phyloP scores from a whole-genome alignment of 2,797 vertebrate species.

The Clamator glandarius region DNA sequence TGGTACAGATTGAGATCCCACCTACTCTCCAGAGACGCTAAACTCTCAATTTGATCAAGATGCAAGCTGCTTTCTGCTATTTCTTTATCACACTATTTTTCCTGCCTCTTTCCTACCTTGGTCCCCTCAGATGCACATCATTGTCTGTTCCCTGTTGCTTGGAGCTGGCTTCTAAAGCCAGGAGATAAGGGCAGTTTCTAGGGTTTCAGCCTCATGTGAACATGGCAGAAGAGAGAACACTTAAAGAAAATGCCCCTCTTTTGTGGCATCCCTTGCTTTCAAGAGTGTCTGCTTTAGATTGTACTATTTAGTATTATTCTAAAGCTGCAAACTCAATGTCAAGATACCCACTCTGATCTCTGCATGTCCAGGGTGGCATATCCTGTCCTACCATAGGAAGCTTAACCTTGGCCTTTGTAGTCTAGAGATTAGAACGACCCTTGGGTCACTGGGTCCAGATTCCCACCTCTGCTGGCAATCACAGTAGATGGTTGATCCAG shows the following conservation, averaged over 20 bases:
- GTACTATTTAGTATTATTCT: not conserved
- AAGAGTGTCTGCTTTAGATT: not conserved
- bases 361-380: not conserved
- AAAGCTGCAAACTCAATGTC: not conserved
- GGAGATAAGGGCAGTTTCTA: not conserved
- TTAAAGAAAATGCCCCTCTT: not conserved
- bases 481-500: rapidly evolving
- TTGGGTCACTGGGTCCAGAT: not conserved
- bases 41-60: not conserved
- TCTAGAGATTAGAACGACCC: not conserved
- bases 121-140: not conserved
- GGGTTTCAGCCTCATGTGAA: not conserved
- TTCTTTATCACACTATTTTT: not conserved
- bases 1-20: not conserved
- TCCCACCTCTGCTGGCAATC: not conserved
- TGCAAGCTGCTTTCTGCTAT: not conserved
- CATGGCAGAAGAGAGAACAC: not conserved
- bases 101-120: not conserved
- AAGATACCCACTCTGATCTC: not conserved
- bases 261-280: not conserved
- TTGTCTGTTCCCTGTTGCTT: not conserved
- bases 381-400: not conserved
- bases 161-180: not conserved
- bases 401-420: not conserved
- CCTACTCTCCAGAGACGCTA: not conserved